These are phyloP conservation scores for Homalodisca vitripennis DNA, from an alignment of 1,140 invertebrate species.

Conservation along the genomic window DNA sequence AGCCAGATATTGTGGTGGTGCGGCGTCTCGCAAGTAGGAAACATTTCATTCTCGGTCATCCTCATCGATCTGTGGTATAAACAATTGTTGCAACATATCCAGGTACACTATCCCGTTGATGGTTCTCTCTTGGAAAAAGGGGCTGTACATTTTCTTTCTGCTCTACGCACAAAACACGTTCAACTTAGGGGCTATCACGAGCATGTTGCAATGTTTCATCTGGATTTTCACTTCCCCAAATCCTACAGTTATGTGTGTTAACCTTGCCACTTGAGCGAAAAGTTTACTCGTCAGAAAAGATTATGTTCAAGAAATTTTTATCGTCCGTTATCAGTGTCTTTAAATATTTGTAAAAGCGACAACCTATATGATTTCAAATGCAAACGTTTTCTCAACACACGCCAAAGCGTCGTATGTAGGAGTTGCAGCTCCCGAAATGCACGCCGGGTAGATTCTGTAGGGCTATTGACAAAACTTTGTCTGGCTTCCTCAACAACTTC, in stretches of 20 bases:
- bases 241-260: not conserved
- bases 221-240: not conserved
- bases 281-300: too few relatives aligned
- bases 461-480: too few relatives aligned
- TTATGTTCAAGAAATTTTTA: too few relatives aligned
- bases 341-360: too few relatives aligned
- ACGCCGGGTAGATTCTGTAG: too few relatives aligned
- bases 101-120: conserved; percentile 5
- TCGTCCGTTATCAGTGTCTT: too few relatives aligned
- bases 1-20: not conserved
- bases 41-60: conserved; percentile 12
- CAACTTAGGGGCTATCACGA: conserved; percentile 4
- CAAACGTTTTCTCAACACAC: too few relatives aligned
- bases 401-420: too few relatives aligned
- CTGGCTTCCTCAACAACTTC: too few relatives aligned
- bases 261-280: too few relatives aligned
- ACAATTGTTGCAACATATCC: conserved; percentile 8
- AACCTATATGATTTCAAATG: too few relatives aligned
- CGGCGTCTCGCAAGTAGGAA: not conserved
- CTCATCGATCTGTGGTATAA: conserved; percentile 11
- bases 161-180: not conserved
- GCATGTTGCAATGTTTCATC: conserved; percentile 13
- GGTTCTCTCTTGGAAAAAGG: conserved; percentile 17
- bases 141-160: not conserved
- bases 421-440: too few relatives aligned